A percentile compares a stretch with the other conserved stretches of the same genome.
Evolutionary conservation across 2,888 invertebrate species (phyloP).

Genomic region (Keiferia lycopersicella): DNA sequence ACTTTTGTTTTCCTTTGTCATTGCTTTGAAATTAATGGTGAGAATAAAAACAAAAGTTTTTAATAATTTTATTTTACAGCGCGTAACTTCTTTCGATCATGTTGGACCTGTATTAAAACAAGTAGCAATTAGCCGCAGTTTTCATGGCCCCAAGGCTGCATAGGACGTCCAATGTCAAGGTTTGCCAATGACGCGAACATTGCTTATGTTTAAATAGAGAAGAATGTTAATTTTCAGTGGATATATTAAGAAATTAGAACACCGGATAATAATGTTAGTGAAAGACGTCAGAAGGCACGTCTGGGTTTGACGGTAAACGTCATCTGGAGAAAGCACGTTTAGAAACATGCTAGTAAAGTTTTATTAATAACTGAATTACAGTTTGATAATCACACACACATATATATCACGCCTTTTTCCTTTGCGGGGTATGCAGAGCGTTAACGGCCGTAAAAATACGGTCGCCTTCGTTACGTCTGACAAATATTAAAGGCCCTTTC

Average conservation of each 20-base stretch:
- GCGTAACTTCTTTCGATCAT: too few relatives aligned
- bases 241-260: conserved; percentile 6
- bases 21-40: too few relatives aligned
- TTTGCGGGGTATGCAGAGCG: too few relatives aligned
- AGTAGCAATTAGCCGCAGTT: not conserved
- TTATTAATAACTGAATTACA: not conserved
- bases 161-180: conserved; percentile 29
- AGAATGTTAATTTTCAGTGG: not conserved
- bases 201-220: conserved; percentile 5
- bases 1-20: too few relatives aligned
- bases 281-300: not conserved
- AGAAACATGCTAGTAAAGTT: not conserved
- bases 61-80: too few relatives aligned
- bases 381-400: too few relatives aligned
- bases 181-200: conserved; percentile 1
- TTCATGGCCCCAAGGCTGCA: conserved; percentile 19
- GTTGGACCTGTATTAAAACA: too few relatives aligned
- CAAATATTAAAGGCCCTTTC: too few relatives aligned
- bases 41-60: too few relatives aligned
- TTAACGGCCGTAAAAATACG: too few relatives aligned
- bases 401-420: too few relatives aligned
- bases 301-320: not conserved
- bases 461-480: too few relatives aligned
- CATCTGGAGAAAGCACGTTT: conserved; percentile 6
- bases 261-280: conserved; percentile 4